These are phyloP conservation scores for Samia ricini DNA, from an alignment of 1,140 invertebrate species.

Conservation along the genomic window DNA sequence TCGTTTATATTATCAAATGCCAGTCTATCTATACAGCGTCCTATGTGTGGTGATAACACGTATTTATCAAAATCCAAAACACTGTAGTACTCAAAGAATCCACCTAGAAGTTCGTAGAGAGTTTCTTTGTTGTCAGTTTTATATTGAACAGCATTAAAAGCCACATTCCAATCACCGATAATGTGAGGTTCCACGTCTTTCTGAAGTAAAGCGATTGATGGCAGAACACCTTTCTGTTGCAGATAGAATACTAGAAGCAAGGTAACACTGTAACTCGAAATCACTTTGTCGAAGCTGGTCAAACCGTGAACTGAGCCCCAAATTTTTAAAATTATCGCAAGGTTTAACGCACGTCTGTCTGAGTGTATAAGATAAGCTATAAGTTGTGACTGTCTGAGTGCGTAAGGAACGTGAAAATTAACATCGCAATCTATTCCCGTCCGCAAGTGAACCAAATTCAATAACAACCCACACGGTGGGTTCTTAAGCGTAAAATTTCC, in stretches of 20 bases:
- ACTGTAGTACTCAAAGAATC: constrained; percentile 80
- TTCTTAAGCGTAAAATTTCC: background rate
- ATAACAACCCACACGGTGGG: constrained; percentile 77
- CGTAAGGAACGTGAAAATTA: constrained; percentile 80
- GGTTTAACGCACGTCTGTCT: constrained; percentile 72
- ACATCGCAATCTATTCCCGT: constrained; percentile 80
- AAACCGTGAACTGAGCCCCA: constrained; percentile 80
- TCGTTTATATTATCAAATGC: constrained; percentile 56
- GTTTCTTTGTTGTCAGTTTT: constrained; percentile 20
- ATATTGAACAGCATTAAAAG: constrained; percentile 20
- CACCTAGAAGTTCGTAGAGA: constrained; percentile 71
- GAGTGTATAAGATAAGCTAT: constrained; percentile 76
- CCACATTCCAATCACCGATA: constrained; percentile 41
- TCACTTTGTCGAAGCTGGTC: constrained; percentile 51
- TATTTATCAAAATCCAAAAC: constrained; percentile 72
- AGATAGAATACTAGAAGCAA: constrained; percentile 81
- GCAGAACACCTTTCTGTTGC: constrained; percentile 72
- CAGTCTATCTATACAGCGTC: constrained; percentile 55
- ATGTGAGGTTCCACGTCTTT: constrained; percentile 8
- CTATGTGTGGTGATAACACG: constrained; percentile 78
- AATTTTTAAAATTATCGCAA: constrained; percentile 82
- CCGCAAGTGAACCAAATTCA: constrained; percentile 79
- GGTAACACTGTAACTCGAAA: constrained; percentile 79
- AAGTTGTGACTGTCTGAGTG: constrained; percentile 79
- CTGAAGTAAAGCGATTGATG: constrained; percentile 35